A percentile compares a stretch with the other conserved stretches of the same genome.
These are phyloP conservation scores for Emys orbicularis DNA, from an alignment of 2,797 vertebrate species.

Conservation along the genomic window DNA sequence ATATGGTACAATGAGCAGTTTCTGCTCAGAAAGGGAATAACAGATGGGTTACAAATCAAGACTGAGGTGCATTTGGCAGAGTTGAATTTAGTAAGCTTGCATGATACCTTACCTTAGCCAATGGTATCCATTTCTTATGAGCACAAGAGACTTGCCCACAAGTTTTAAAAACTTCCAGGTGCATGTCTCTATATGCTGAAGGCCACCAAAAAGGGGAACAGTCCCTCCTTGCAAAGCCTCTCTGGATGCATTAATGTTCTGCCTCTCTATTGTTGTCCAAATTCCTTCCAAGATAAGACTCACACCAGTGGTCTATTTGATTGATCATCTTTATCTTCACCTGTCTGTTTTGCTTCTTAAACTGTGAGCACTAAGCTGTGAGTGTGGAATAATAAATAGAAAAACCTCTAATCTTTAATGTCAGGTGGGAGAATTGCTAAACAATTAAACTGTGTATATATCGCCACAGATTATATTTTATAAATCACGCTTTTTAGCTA, in stretches of 20 bases:
- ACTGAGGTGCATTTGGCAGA: neutral
- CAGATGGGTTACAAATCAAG: neutral
- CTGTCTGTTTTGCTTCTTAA: slow-evolving; percentile 67
- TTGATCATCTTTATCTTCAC: slow-evolving; percentile 12
- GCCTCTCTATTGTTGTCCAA: slow-evolving; percentile 21
- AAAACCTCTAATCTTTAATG: slow-evolving; percentile 65
- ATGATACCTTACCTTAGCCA: neutral
- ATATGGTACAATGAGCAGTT: neutral
- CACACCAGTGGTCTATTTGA: neutral
- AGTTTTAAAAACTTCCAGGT: slow-evolving; percentile 11
- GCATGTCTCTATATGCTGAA: neutral
- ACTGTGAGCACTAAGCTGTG: slow-evolving; percentile 79
- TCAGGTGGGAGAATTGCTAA: slow-evolving; percentile 70
- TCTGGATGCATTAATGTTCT: slow-evolving; percentile 27
- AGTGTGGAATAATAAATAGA: slow-evolving; percentile 68
- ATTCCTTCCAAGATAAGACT: neutral
- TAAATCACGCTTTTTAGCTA: slow-evolving; percentile 78
- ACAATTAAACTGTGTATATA: slow-evolving; percentile 73
- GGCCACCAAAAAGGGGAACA: neutral
- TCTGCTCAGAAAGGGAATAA: slow-evolving; percentile 17
- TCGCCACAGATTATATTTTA: slow-evolving; percentile 80
- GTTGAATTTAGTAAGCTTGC: slow-evolving; percentile 2
- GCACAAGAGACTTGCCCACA: neutral
- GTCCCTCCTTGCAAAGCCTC: neutral
- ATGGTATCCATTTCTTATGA: neutral